A percentile compares a stretch with the other conserved stretches of the same genome.
Evolutionary conservation across 1,140 invertebrate genomes (phyloP).

Genomic region (Pseudomyrmex dendroicus): DNA sequence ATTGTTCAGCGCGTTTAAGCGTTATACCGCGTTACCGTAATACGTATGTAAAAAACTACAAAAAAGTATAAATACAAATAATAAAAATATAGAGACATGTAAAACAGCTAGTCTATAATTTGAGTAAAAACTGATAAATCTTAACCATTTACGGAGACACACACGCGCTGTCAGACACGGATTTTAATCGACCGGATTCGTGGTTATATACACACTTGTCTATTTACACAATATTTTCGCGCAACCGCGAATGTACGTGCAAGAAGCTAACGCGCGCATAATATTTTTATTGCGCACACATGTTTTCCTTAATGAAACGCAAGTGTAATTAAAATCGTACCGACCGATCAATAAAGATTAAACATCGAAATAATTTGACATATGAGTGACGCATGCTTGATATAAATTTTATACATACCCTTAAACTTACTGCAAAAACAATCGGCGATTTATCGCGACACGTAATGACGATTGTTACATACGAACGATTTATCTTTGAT

Average conservation of each 20-base stretch:
- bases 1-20: neutral
- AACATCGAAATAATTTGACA: conserved; percentile 33
- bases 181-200: conserved; percentile 10
- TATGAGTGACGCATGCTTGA: neutral
- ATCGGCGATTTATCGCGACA: too few species aligned
- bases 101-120: neutral
- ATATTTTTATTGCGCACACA: neutral
- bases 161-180: neutral
- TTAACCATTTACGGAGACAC: too few species aligned
- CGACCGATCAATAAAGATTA: conserved; percentile 8
- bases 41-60: neutral
- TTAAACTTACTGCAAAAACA: neutral
- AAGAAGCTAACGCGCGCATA: neutral
- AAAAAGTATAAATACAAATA: neutral
- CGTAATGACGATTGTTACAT: too few species aligned
- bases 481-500: too few species aligned
- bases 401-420: conserved; percentile 23
- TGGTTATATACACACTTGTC: neutral
- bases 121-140: neutral
- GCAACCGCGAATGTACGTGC: neutral
- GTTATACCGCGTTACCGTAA: neutral
- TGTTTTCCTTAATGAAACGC: conserved; percentile 21
- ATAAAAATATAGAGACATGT: neutral
- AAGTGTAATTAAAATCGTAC: conserved; percentile 38
- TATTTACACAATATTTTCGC: conserved; percentile 33